Percentiles rank a stretch among this genome's conserved stretches.
phyloP scores from a whole-genome alignment of 1,140 invertebrate genomes.

The Panonychus citri region DNA sequence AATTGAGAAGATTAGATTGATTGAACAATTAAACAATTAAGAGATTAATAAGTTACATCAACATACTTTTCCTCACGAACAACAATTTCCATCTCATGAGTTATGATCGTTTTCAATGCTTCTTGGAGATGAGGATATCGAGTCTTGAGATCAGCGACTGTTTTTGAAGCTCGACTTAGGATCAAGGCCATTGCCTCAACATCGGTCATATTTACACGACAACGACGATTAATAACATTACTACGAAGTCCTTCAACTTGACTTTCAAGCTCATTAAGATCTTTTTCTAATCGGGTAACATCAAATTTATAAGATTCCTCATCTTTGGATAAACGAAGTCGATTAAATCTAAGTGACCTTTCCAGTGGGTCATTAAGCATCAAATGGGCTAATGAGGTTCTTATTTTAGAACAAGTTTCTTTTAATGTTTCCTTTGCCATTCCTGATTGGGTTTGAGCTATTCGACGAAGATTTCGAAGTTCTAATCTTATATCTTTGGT shows the following conservation, averaged over 20 bases:
- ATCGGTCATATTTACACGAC: slow-evolving; percentile 81
- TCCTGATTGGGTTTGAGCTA: slow-evolving; percentile 70
- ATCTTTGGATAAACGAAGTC: slow-evolving; percentile 39
- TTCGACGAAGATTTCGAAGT: slow-evolving; percentile 56
- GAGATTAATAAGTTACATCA: slow-evolving; percentile 5
- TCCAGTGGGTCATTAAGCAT: slow-evolving; percentile 8
- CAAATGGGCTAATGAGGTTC: slow-evolving; percentile 5
- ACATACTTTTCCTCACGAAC: slow-evolving; percentile 65
- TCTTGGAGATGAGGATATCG: slow-evolving; percentile 70
- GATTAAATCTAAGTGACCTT: slow-evolving; percentile 36
- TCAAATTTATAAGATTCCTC: slow-evolving; percentile 74
- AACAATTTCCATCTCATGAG: slow-evolving; percentile 79
- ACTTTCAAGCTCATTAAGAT: slow-evolving; percentile 69
- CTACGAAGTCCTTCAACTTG: slow-evolving; percentile 79
- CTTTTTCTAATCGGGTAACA: slow-evolving; percentile 66
- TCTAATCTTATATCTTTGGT: slow-evolving; percentile 68
- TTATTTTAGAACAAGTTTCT: slow-evolving; percentile 22
- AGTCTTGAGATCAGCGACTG: slow-evolving; percentile 76
- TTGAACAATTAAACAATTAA: not conserved
- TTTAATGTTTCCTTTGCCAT: slow-evolving; percentile 69
- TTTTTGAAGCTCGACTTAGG: slow-evolving; percentile 68
- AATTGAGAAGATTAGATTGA: not conserved
- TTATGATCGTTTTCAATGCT: slow-evolving; percentile 58
- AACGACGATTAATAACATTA: slow-evolving; percentile 81
- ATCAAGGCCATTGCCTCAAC: slow-evolving; percentile 87